Evolutionary conservation across 2,113 vertebrate genomes (phyloP).

Genomic region (Labeo catla): DNA sequence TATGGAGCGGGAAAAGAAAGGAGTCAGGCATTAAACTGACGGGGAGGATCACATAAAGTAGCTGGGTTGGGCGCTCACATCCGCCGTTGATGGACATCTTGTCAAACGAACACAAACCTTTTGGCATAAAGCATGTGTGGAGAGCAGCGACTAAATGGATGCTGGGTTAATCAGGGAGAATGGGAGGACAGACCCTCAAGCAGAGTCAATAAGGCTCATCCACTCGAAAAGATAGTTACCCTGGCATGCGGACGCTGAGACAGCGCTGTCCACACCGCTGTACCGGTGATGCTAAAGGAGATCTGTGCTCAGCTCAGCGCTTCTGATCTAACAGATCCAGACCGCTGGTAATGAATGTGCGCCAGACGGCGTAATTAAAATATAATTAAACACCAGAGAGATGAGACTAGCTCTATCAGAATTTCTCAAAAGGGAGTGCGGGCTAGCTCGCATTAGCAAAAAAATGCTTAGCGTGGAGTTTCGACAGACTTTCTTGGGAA

Average conservation of each 20-base stretch:
- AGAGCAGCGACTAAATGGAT: constrained; percentile 38
- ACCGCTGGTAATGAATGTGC: constrained; percentile 31
- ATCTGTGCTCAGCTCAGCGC: constrained; percentile 15
- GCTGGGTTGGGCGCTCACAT: neutral
- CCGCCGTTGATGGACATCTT: constrained; percentile 48
- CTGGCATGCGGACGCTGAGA: constrained; percentile 20
- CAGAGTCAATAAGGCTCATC: constrained; percentile 41
- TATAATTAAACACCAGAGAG: constrained; percentile 44
- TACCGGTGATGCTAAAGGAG: neutral
- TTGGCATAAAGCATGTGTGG: constrained; percentile 40
- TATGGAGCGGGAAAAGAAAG: constrained; percentile 17
- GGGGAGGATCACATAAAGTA: neutral
- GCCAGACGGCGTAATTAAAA: constrained; percentile 34
- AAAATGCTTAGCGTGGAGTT: constrained; percentile 22
- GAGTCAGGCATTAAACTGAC: neutral
- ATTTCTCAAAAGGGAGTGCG: constrained; percentile 12
- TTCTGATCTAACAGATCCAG: constrained; percentile 32
- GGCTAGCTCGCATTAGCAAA: constrained; percentile 17
- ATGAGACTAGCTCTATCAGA: constrained; percentile 30
- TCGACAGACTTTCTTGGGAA: constrained; percentile 29
- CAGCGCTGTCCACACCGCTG: constrained; percentile 21
- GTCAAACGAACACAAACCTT: constrained; percentile 47
- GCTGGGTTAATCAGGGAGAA: constrained; percentile 42
- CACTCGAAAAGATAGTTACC: constrained; percentile 16
- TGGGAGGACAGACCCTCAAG: constrained; percentile 33